Conservation (phyloP, 2,888 invertebrate genomes). For the Andrena bucephala region DNA sequence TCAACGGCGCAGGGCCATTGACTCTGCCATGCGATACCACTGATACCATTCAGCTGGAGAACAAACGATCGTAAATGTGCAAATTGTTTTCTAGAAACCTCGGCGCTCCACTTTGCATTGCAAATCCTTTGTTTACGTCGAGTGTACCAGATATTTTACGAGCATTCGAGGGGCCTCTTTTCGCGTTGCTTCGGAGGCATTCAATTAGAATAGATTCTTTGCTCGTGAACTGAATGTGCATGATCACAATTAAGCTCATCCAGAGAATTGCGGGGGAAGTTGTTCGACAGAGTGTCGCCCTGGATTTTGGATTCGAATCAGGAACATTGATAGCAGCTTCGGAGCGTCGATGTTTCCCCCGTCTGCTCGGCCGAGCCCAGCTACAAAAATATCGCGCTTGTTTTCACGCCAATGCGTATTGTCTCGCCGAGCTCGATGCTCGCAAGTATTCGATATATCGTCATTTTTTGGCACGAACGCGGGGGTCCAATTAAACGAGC, state of each 20-base stretch:
- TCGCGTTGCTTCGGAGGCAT: neutral
- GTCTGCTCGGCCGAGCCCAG: conserved; percentile 9
- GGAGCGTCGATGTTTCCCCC: neutral
- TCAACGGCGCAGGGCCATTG: neutral
- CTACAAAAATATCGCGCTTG: conserved; percentile 54
- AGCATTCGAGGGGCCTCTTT: neutral
- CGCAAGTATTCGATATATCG: conserved; percentile 3
- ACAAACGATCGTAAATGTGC: conserved; percentile 26
- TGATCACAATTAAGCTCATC: neutral
- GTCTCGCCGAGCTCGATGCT: conserved; percentile 26
- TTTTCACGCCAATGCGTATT: conserved; percentile 56
- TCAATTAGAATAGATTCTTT: neutral
- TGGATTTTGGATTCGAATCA: neutral
- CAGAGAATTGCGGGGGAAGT: neutral
- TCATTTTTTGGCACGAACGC: conserved; percentile 47
- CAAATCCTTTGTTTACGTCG: conserved; percentile 12
- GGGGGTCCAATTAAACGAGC: conserved; percentile 40
- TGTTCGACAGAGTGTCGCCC: neutral
- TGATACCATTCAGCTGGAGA: neutral
- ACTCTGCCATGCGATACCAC: conserved; percentile 1
- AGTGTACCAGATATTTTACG: neutral
- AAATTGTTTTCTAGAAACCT: conserved; percentile 8
- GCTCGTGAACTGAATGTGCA: neutral
- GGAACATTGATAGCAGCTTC: conserved; percentile 9
- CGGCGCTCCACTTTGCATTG: conserved; percentile 3